Evolutionary conservation across 2,888 invertebrate genomes (phyloP).

Genomic region (Drosophila neutralis): DNA sequence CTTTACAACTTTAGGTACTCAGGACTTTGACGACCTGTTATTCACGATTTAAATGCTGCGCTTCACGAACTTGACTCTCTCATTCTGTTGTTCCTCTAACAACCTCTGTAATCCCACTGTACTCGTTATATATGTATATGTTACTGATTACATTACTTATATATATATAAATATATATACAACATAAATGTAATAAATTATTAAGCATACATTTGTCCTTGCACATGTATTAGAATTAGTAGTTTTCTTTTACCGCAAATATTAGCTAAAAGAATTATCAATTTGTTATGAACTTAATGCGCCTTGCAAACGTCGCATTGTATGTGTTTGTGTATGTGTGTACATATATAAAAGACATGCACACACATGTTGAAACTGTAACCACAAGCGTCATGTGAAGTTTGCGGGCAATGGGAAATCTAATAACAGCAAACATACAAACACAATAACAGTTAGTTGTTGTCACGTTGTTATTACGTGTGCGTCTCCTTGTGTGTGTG

Average conservation of each 20-base stretch:
- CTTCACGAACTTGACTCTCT: no score
- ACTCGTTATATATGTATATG: no score
- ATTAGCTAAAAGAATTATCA: background rate
- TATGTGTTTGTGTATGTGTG: background rate
- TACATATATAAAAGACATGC: background rate
- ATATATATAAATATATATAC: background rate
- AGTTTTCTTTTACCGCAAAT: background rate
- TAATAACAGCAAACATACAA: slow-evolving; percentile 62
- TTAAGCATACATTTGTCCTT: background rate
- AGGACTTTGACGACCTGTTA: no score
- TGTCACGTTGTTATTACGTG: slow-evolving; percentile 36
- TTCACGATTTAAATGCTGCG: no score
- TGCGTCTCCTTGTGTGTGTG: slow-evolving; percentile 1
- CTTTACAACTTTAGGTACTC: no score
- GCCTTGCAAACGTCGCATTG: background rate
- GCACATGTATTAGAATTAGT: background rate
- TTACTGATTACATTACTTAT: background rate
- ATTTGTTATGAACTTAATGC: slow-evolving; percentile 51
- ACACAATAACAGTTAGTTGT: slow-evolving; percentile 57
- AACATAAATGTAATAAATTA: background rate
- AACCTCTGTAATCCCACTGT: no score
- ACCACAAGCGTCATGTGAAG: slow-evolving; percentile 49
- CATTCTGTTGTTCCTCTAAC: no score
- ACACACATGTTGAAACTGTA: slow-evolving; percentile 11
- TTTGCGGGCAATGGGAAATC: slow-evolving; percentile 68